Base-by-base conservation (phyloP, 2,888 invertebrate genomes). In the Electrophaes corylata region DNA sequence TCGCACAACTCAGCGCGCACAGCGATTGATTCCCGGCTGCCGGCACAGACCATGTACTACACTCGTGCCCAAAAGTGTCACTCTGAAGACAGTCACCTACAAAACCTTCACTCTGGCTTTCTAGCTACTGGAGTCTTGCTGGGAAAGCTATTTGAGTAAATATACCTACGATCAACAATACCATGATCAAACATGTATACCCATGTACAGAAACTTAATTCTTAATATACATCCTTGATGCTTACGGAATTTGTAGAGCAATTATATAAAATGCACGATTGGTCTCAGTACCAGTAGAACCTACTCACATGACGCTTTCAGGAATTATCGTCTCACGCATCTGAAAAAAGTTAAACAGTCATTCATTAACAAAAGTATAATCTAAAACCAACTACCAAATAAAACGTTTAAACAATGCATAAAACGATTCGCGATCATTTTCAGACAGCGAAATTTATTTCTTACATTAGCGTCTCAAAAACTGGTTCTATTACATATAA, bases 1-100 rank as follows among this genome's bases (percentile, higher is more conserved):
- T 29, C 64, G 31, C 46, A 69, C 72, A 66, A 70, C 72, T 69
- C 75, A 81, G 82, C 86, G 79, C 81, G 79, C 69, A 14, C 72
- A 82, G 83, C 71, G 75, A 77, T 75, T 75, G 77, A 77, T 74
- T 73, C 75, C 71, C 70, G 66, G 20, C 48, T 72, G 73, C 70
- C 67, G 66, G 20, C 48, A 43, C 55, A 31, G 47, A 49, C 10
- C 19, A 19, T 8, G n/a, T 49, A 49, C 19, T 31, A 49, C 12
- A 4, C 16, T 2, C 6, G 8, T 4, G 1, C 2, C 4, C 4
- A 5, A 31, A 40, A 49, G 19, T 40, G 19, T 49, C 49, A 49
- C 49, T 49, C 26, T 4, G 4, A n/a, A 41, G n/a, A 35, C 35
- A 16, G 8, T 8, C 8, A 16, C 0, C 6, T 2, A 35, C 14